Base-by-base conservation (phyloP, 2,888 invertebrate genomes). In the Julus scanicus region DNA sequence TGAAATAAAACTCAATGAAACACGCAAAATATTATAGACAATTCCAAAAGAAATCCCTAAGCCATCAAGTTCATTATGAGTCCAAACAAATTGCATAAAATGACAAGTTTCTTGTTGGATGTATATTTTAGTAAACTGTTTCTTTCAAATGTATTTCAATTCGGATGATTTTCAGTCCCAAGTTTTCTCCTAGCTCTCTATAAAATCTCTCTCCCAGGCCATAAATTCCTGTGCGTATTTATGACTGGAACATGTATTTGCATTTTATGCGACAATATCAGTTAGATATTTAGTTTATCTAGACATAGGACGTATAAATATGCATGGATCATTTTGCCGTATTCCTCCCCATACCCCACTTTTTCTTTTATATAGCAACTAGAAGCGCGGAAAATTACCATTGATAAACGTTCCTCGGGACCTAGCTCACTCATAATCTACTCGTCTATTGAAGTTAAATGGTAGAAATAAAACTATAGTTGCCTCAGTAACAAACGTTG, bases 201-300 rank as follows among this genome's bases (percentile, higher is more conserved):
- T n/a, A 29, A 13, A 80, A 13, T 37, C 29, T 37, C 37, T 37
- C 80, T 80, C 80, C 80, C 80, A 80, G 80, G 37, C 80, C 80
- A 80, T 80, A 80, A 80, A 80, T 80, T 80, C 80, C 80, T 29
- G 80, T 37, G 37, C 37, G 80, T 80, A 80, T 80, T 80, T 80
- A 80, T 80, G 80, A 80, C 80, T 80, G 37, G 80, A 37, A 80
- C 80, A 37, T 80, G 80, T 80, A 80, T 80, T 80, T 80, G 80
- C 80, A 80, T 80, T 80, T 80, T 80, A 80, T 80, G 80, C 80
- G 80, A 80, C 80, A 37, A 80, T 80, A 80, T 80, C 80, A 80
- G 80, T 80, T 80, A 80, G 80, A 80, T 80, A 80, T 80, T 80
- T 80, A 37, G 37, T 80, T 80, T 80, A 80, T 80, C 80, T 80